Percentiles rank a stretch among this genome's conserved stretches.
Conservation (phyloP, 2,888 invertebrate genomes). For the Merodon equestris region DNA sequence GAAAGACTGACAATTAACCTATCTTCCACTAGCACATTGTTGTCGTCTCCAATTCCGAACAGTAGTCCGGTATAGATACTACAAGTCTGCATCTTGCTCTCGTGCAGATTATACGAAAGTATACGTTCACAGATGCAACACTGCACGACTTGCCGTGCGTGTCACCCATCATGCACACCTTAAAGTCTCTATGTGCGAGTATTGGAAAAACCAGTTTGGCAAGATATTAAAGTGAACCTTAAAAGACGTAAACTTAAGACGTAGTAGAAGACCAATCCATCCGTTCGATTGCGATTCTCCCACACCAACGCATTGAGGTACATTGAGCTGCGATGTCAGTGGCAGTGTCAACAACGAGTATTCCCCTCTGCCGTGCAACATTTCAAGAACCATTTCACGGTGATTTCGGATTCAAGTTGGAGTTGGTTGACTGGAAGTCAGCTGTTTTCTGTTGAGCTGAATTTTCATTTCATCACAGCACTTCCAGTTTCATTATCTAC, state of each 20-base stretch:
- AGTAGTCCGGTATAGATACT: constrained; percentile 2
- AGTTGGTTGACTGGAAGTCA: constrained; percentile 48
- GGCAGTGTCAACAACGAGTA: not conserved
- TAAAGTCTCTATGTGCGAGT: constrained; percentile 1
- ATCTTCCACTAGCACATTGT: constrained; percentile 31
- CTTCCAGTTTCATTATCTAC: constrained; percentile 60
- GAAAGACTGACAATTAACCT: constrained; percentile 62
- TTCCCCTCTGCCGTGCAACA: constrained; percentile 24
- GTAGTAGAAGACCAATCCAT: constrained; percentile 44
- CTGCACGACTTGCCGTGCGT: constrained; percentile 18
- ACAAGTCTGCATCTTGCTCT: constrained; percentile 31
- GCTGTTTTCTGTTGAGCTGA: constrained; percentile 55
- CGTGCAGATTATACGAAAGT: constrained; percentile 52
- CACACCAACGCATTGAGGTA: constrained; percentile 33
- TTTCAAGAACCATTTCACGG: constrained; percentile 12
- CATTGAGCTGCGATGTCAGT: constrained; percentile 3
- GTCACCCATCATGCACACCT: no score
- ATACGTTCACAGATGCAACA: constrained; percentile 54
- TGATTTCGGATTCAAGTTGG: not conserved
- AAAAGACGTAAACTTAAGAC: constrained; percentile 6
- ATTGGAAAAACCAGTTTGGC: constrained; percentile 54
- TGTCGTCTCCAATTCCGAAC: constrained; percentile 12
- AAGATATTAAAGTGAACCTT: constrained; percentile 51
- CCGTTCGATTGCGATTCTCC: constrained; percentile 43
- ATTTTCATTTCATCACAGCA: constrained; percentile 64